phyloP scores from a whole-genome alignment of 1,140 invertebrate species.

The Chionoecetes opilio region DNA sequence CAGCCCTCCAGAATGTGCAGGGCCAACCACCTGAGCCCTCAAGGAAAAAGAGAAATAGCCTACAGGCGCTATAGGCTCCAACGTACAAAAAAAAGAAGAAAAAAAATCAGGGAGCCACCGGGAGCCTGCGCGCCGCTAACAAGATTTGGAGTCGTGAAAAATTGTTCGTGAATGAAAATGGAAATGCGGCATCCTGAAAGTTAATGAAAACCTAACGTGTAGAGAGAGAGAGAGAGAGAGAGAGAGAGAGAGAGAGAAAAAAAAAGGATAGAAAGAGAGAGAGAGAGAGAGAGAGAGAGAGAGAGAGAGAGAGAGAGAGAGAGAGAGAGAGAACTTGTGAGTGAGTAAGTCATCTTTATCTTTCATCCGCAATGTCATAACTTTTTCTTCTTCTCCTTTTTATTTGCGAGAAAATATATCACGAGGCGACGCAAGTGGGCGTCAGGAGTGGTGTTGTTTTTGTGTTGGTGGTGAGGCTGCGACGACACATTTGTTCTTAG shows the following conservation, averaged over 20 bases:
- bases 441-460: not conserved
- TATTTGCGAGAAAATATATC: not conserved
- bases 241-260: slow-evolving; percentile 9
- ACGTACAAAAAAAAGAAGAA: no score
- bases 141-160: not conserved
- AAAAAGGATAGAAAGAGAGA: no score
- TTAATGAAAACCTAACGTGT: slow-evolving; percentile 3
- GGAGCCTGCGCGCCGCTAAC: not conserved
- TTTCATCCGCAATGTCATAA: not conserved
- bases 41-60: no score
- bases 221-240: not conserved
- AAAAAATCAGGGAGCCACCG: no score
- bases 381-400: not conserved
- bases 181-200: not conserved
- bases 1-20: no score
- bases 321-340: no score
- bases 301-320: slow-evolving; percentile 25
- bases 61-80: no score
- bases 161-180: slow-evolving; percentile 15
- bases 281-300: slow-evolving; percentile 18
- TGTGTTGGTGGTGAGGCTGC: no score
- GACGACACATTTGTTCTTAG: no score
- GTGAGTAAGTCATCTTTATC: no score
- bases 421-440: not conserved
- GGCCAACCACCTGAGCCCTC: no score